Evolutionary conservation across 1,140 invertebrate species (phyloP).

Genomic region (Dinoponera quadriceps): DNA sequence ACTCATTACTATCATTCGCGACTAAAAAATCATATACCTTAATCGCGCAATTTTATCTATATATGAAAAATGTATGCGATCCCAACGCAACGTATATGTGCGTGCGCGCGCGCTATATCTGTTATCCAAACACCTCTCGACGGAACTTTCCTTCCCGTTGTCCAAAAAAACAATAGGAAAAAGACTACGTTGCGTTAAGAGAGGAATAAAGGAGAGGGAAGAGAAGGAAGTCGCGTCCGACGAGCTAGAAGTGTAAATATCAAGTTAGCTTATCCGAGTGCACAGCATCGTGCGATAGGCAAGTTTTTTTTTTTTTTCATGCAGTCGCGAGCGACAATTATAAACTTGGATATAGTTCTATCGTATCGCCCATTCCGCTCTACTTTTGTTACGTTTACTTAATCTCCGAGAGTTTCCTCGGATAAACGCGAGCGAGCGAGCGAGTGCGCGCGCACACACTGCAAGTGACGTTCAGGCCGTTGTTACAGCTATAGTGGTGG

Average conservation of each 20-base stretch:
- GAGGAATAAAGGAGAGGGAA: not conserved
- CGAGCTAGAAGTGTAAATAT: constrained; percentile 43
- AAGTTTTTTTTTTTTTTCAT: constrained; percentile 25
- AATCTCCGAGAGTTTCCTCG: constrained; percentile 27
- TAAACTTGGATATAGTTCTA: constrained; percentile 44
- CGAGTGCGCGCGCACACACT: not conserved
- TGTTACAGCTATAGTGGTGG: not conserved
- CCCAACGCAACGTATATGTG: not conserved
- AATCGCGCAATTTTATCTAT: not conserved
- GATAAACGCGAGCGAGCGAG: constrained; percentile 8
- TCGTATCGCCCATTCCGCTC: constrained; percentile 40
- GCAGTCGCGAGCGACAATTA: constrained; percentile 41
- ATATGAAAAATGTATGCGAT: not conserved
- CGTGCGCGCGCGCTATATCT: not conserved
- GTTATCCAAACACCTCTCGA: constrained; percentile 5
- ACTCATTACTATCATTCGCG: not conserved
- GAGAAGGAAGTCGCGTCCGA: not conserved
- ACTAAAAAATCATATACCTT: not conserved
- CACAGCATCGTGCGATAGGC: constrained; percentile 37
- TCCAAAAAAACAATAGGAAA: not conserved
- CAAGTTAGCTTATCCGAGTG: constrained; percentile 41
- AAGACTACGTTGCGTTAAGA: constrained; percentile 16
- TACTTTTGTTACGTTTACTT: constrained; percentile 47
- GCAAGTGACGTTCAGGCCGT: not conserved
- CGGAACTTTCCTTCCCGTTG: not conserved